Base-by-base conservation (phyloP, 1,140 invertebrate genomes). In the Drosophila orena region DNA sequence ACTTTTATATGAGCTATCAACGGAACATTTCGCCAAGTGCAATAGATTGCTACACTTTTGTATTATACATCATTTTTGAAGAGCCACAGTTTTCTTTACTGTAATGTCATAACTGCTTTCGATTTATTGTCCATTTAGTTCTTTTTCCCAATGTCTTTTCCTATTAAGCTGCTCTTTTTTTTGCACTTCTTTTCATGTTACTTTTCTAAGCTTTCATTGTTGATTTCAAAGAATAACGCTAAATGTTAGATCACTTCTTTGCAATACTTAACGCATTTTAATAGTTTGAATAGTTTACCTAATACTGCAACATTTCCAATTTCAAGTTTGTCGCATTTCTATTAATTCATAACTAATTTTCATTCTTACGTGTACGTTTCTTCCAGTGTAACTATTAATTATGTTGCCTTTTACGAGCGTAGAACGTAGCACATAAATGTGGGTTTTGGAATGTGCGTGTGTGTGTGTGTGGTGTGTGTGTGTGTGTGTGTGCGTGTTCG, bases 361-460 rank as follows among this genome's bases (percentile, higher is more conserved):
- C n/a, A n/a, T n/a, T n/a, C n/a, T n/a, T n/a, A n/a, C n/a, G n/a
- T n/a, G n/a, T n/a, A n/a, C n/a, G n/a, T n/a, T n/a, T n/a, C n/a
- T 49, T 30, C 8, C 30, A 12, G 49, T 52, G 15, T 20, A 15
- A 22, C 20, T 20, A 8, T 49, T 49, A 7, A 30, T 49, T 7
- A 7, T 52, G 10, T 47, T 47, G 22, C 27, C 43, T 37, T 65
- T 65, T 60, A 65, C 15, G 49, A 55, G 35, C 49, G 14, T 1
- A 7, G 12, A 34, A 35, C 40, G 8, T 24, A 27, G 27, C 22
- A 47, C n/a, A 27, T 6, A 27, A 42, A 42, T 15, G 40, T n/a
- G 40, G 40, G 15, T 15, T 30, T 30, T 8, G 30, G 27, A 42
- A 17, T 15, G 40, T 7, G n/a, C 2, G 40, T 15, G 7, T 27